A percentile compares a stretch with the other conserved stretches of the same genome.
Conservation (phyloP, 2,113 vertebrate genomes). For the Chrysochloris asiatica region DNA sequence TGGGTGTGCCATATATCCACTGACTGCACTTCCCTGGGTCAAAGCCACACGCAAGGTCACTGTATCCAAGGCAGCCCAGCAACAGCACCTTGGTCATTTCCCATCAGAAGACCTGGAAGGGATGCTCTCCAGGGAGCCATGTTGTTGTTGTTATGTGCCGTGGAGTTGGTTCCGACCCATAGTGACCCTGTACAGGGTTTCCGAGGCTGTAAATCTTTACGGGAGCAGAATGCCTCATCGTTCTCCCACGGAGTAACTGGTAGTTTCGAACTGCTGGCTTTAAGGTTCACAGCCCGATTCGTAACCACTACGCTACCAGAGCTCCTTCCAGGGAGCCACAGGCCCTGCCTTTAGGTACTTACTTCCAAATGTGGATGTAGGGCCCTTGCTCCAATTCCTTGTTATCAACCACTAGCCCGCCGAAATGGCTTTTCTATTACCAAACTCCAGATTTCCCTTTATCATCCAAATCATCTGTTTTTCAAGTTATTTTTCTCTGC, state of each 20-base stretch:
- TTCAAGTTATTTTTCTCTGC: slow-evolving; percentile 44
- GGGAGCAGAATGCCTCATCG: too few relatives aligned
- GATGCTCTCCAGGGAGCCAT: background rate
- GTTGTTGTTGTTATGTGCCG: too few relatives aligned
- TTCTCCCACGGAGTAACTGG: too few relatives aligned
- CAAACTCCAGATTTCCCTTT: slow-evolving; percentile 8
- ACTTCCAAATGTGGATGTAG: background rate
- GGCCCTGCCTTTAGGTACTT: too few relatives aligned
- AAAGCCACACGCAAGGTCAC: background rate
- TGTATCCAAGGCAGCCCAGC: background rate
- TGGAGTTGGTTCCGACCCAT: too few relatives aligned
- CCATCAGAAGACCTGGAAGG: background rate
- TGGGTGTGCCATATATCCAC: background rate
- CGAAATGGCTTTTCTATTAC: background rate
- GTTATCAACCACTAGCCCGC: background rate
- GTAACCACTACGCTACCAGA: too few relatives aligned
- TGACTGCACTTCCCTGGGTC: background rate
- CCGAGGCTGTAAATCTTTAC: too few relatives aligned
- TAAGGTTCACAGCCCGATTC: too few relatives aligned
- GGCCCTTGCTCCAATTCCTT: background rate
- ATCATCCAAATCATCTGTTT: background rate
- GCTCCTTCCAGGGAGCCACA: background rate
- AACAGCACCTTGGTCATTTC: background rate
- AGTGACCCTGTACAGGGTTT: too few relatives aligned
- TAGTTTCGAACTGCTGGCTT: too few relatives aligned